A percentile compares a stretch with the other conserved stretches of the same genome.
phyloP scores from a whole-genome alignment of 2,113 vertebrate genomes.

The Saccopteryx bilineata region DNA sequence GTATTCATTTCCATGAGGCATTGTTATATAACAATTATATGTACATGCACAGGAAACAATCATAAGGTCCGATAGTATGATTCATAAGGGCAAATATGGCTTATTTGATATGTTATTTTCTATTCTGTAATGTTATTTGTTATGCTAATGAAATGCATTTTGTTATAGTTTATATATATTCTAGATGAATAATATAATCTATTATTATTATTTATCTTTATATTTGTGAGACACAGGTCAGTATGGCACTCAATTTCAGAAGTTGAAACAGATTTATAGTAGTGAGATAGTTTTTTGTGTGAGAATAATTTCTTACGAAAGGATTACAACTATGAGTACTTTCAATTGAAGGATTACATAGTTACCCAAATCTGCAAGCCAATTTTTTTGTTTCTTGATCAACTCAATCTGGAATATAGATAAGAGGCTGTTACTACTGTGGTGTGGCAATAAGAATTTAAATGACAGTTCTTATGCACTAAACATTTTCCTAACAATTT shows the following conservation, averaged over 20 bases:
- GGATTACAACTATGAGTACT: background rate
- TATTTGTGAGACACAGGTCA: conserved; percentile 20
- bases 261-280: conserved; percentile 1
- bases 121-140: background rate
- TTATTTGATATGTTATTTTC: conserved; percentile 8
- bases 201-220: background rate
- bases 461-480: conserved; percentile 48
- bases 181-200: conserved; percentile 40
- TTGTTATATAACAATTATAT: background rate
- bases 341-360: background rate
- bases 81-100: background rate
- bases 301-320: conserved; percentile 12
- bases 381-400: conserved; percentile 49
- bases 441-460: background rate
- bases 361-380: background rate
- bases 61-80: background rate
- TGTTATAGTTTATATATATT: background rate
- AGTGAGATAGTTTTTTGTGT: conserved; percentile 34
- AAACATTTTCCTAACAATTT: conserved; percentile 69
- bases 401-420: background rate
- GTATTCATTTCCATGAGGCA: background rate
- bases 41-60: background rate
- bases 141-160: background rate
- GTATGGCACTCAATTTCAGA: conserved; percentile 31
- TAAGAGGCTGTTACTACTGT: conserved; percentile 33